These are phyloP conservation scores for Poeciliopsis occidentalis DNA, from an alignment of 2,113 vertebrate genomes.

Conservation along the genomic window DNA sequence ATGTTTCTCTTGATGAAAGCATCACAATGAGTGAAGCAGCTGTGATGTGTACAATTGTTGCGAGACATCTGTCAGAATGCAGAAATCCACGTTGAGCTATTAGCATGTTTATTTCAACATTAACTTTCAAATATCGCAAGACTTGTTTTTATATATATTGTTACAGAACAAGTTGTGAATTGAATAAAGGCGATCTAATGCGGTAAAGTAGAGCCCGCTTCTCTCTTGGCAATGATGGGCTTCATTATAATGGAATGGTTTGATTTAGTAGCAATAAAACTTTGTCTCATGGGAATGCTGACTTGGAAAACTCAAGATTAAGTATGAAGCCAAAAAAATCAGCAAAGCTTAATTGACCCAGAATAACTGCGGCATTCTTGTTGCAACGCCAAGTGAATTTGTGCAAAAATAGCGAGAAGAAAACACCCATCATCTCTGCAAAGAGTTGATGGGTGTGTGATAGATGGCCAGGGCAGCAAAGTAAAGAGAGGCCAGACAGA, in stretches of 20 bases:
- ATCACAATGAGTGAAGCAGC: background rate
- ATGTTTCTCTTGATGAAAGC: background rate
- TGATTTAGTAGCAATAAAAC: background rate
- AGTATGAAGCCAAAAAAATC: too few relatives aligned
- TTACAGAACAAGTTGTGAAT: background rate
- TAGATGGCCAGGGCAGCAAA: background rate
- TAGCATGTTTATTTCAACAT: background rate
- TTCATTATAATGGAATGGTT: too few relatives aligned
- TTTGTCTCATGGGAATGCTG: background rate
- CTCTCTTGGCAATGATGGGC: too few relatives aligned
- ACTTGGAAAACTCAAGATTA: background rate
- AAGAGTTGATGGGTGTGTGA: background rate
- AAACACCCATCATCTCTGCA: background rate
- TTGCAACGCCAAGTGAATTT: background rate
- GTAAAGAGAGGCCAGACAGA: background rate
- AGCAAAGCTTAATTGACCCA: too few relatives aligned
- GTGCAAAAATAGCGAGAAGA: background rate
- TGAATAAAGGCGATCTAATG: background rate
- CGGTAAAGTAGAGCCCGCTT: background rate
- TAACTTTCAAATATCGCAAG: background rate
- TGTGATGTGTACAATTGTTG: background rate
- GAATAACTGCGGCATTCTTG: background rate
- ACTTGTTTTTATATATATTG: background rate
- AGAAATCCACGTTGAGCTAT: background rate
- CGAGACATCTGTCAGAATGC: background rate